Evolutionary conservation across 2,797 vertebrate species (phyloP), one percentile per base, ranked within the genome.

Genomic region (Lemur catta): DNA sequence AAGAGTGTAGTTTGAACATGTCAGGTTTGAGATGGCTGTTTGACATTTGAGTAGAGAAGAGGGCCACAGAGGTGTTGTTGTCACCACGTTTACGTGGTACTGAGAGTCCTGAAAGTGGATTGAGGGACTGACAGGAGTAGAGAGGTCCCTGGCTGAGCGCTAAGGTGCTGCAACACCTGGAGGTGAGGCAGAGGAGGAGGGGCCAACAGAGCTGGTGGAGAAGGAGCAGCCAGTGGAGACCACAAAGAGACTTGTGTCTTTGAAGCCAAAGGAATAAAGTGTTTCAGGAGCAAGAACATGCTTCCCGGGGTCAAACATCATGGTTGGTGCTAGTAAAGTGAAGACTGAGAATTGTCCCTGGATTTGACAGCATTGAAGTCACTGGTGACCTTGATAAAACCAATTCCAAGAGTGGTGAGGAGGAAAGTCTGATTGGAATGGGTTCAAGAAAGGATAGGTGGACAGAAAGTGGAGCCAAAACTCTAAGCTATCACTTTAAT

Each of bases 271-370:
- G n/a, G 52, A 33, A 78, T 43, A 24, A 57, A 74, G 30, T 33
- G 5, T 26, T 43, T 91, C 52, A 80, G 92, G 46, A 48, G 35
- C 10, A 57, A 46, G 28, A 22, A 8, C 18, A 0, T 7, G n/a
- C 57, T 57, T 4, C 0, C 7, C 2, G 18, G 59, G 61, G 59
- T 35, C 24, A 24, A 22, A 55, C 0, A 30, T 15, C 1, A 0
- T 22, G 10, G 41, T 33, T 38, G 10, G 17, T 30, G 35, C 72
- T 22, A 41, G 48, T 6, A 41, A 35, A 88, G 46, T 4, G 89
- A n/a, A 89, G 65, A 30, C 67, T 20, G 14, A 17, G 3, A 41
- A 43, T 61, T 43, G 10, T 59, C 38, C 55, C 38, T 81, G 26
- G 38, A 81, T 41, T 81, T 30, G 55, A 55, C 55, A 61, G 33